phyloP scores from a whole-genome alignment of 2,888 invertebrate species.

The Augochlorella aurata region DNA sequence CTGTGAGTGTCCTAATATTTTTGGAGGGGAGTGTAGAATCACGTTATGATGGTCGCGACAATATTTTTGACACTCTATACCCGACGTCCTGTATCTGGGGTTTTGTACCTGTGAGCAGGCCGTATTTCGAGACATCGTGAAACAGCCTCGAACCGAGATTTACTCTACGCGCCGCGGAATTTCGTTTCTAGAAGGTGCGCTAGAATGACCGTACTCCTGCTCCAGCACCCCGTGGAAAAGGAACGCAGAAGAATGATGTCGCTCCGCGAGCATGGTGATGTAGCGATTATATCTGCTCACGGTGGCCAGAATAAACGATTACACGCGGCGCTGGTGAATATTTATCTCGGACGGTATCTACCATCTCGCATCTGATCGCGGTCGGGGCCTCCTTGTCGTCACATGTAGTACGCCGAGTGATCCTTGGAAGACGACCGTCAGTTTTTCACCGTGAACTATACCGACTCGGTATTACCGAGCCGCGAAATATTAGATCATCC shows the following conservation, averaged over 20 bases:
- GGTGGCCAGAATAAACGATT: conserved; percentile 61
- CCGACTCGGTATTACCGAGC: neutral
- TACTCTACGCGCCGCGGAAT: conserved; percentile 41
- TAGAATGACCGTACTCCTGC: neutral
- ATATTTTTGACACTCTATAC: too few relatives aligned
- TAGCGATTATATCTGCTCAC: conserved; percentile 60
- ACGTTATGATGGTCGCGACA: too few relatives aligned
- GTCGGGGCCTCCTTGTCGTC: conserved; percentile 50
- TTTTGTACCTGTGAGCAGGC: conserved; percentile 27
- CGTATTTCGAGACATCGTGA: conserved; percentile 57
- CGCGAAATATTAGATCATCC: conserved; percentile 1
- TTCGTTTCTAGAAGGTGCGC: conserved; percentile 33
- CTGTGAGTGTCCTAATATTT: too few relatives aligned
- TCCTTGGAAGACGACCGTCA: conserved; percentile 33
- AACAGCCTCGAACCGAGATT: conserved; percentile 56
- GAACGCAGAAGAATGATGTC: conserved; percentile 51
- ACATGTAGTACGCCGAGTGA: conserved; percentile 56
- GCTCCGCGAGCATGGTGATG: conserved; percentile 56
- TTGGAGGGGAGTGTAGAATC: too few relatives aligned
- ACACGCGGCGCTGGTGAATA: conserved; percentile 59
- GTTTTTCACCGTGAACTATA: conserved; percentile 25
- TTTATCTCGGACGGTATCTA: conserved; percentile 59
- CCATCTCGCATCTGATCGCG: conserved; percentile 55
- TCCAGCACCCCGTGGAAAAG: conserved; percentile 32
- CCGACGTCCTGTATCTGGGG: neutral